Evolutionary conservation across 53 echinoderm and acorn worm genomes (phyloP).

Genomic region (Hippasteria phrygiana): DNA sequence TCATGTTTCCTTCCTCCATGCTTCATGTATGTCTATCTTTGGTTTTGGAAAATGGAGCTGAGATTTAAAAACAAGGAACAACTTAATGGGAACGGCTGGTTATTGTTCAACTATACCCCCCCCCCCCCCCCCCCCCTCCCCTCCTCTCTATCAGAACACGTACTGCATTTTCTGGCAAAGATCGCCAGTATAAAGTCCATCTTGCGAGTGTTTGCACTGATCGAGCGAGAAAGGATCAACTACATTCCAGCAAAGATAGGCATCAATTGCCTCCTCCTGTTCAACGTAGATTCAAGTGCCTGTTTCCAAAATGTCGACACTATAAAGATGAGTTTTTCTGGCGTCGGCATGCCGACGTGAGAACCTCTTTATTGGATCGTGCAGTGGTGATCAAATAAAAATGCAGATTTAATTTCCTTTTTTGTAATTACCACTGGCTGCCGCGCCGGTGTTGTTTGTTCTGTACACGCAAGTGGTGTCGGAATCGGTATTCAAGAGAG

Average conservation of each 20-base stretch:
- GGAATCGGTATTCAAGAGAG: background rate
- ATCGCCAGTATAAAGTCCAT: background rate
- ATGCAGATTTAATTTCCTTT: constrained; percentile 27
- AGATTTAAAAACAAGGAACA: too few species aligned
- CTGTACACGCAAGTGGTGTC: background rate
- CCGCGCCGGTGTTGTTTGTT: background rate
- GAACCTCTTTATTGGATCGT: constrained; percentile 13
- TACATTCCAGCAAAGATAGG: background rate
- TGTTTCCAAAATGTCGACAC: background rate
- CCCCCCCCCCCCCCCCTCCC: background rate
- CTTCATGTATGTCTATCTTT: too few species aligned
- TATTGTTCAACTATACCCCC: too few species aligned
- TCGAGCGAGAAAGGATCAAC: background rate
- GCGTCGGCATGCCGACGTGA: background rate
- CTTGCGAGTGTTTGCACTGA: background rate
- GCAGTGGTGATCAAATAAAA: constrained; percentile 11
- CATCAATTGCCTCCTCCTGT: background rate
- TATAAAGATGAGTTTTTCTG: background rate
- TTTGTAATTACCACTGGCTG: background rate
- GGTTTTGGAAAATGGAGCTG: too few species aligned
- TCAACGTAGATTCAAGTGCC: background rate
- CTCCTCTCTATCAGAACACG: background rate
- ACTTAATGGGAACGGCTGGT: too few species aligned
- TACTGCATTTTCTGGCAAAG: background rate
- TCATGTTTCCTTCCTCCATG: too few species aligned